A percentile compares a stretch with the other conserved stretches of the same genome.
Evolutionary conservation across 2,113 vertebrate species (phyloP).

Genomic region (Sterna hirundo): DNA sequence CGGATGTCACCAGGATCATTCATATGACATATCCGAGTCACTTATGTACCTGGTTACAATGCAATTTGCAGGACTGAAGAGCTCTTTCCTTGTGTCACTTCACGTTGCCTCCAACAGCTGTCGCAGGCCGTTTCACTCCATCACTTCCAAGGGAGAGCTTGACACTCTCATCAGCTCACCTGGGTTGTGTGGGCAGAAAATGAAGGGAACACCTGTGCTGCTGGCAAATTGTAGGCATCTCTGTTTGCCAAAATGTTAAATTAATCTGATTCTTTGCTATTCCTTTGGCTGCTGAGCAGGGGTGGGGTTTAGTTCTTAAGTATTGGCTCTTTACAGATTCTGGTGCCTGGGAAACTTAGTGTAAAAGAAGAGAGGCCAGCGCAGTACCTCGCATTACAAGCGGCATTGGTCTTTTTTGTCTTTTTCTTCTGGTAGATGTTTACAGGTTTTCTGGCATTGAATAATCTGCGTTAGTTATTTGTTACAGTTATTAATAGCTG

Average conservation of each 20-base stretch:
- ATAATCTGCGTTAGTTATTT: background rate
- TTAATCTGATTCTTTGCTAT: background rate
- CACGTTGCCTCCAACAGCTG: background rate
- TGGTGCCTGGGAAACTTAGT: background rate
- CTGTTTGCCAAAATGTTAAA: background rate
- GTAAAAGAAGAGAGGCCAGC: background rate
- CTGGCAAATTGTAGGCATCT: background rate
- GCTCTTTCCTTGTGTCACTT: background rate
- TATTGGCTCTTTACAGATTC: background rate
- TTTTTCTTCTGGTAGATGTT: background rate
- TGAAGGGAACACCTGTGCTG: background rate
- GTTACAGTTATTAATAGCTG: background rate
- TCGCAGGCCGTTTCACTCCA: background rate
- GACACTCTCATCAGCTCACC: background rate
- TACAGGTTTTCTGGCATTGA: background rate
- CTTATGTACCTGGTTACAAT: background rate
- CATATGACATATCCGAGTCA: background rate
- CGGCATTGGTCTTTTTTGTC: background rate
- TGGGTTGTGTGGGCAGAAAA: background rate
- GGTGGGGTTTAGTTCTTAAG: background rate
- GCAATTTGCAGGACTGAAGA: background rate
- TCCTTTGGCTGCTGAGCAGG: background rate
- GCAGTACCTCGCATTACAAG: background rate
- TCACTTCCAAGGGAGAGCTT: background rate
- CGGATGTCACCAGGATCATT: background rate